Base-by-base conservation (phyloP, 2,113 vertebrate genomes). In the Excalfactoria chinensis region DNA sequence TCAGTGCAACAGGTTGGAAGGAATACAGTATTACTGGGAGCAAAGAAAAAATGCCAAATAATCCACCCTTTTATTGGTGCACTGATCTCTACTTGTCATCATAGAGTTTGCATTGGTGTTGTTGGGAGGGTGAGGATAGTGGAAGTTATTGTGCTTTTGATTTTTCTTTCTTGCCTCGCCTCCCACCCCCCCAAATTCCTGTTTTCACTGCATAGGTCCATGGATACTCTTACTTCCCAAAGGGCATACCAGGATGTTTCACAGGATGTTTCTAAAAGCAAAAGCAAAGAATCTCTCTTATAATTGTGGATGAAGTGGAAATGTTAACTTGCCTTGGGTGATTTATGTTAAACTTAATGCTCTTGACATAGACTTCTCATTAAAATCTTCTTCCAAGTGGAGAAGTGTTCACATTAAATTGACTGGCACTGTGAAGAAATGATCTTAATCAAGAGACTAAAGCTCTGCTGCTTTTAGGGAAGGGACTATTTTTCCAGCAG, bases 61-160 rank as follows among this genome's bases (percentile, higher is more conserved):
- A 34, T 58, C 86, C 3, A 9, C 28, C 74, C 6, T 40, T 21
- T 9, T 48, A 19, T 7, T 60, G 23, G 21, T 75, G 28, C 22
- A 32, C 10, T 28, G 13, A 22, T 60, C 10, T n/a, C 20, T 44
- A 12, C 18, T 41, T 40, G 11, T 40, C 14, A 73, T 32, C 16
- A 25, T 73, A 15, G 11, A 73, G 5, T 63, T 53, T 77, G 19
- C 53, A 48, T 0, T 43, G 23, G 23, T 2, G 17, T 20, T 34
- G 15, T 18, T 5, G 3, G 8, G 11, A 25, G 6, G 1, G 7
- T 11, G 56, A 13, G 3, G 18, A 10, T 25, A 12, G 19, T 23
- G 11, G 18, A 55, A 44, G 6, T 78, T 59, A 34, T 1, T 82
- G 63, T 1, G 1, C 25, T 6, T 26, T 26, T 8, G 14, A 11